Evolutionary conservation across 2,888 invertebrate genomes (phyloP).

Genomic region (Zele albiditarsus): DNA sequence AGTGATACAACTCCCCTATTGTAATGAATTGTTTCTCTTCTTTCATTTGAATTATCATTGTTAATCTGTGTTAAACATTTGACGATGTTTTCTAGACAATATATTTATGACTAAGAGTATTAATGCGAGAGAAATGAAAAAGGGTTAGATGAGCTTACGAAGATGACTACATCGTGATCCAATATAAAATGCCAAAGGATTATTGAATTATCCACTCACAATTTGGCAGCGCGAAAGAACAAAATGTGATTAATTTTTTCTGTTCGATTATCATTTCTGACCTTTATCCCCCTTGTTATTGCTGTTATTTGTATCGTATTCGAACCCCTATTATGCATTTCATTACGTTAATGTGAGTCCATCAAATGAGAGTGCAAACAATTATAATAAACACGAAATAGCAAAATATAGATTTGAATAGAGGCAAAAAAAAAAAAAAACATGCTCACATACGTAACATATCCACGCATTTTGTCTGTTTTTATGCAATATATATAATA

Average conservation of each 20-base stretch:
- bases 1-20: not conserved
- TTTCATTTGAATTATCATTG: not conserved
- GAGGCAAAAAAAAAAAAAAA: not conserved
- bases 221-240: not conserved
- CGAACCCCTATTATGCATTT: not conserved
- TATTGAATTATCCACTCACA: not conserved
- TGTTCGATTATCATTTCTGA: not conserved
- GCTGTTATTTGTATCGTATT: not conserved
- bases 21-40: conserved; percentile 2
- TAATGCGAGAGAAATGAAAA: not conserved
- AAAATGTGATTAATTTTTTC: not conserved
- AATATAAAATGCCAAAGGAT: conserved; percentile 18
- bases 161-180: not conserved
- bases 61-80: not conserved
- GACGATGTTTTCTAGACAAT: conserved; percentile 5
- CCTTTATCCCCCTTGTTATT: not conserved
- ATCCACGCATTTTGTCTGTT: conserved; percentile 25
- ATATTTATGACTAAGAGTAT: not conserved
- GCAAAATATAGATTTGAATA: not conserved
- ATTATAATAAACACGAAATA: not conserved
- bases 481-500: conserved; percentile 2
- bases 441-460: conserved; percentile 33
- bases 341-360: not conserved
- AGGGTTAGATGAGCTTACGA: not conserved
- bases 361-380: not conserved